Evolutionary conservation across 2,888 invertebrate genomes (phyloP).

Genomic region (Drosophila kokeensis): DNA sequence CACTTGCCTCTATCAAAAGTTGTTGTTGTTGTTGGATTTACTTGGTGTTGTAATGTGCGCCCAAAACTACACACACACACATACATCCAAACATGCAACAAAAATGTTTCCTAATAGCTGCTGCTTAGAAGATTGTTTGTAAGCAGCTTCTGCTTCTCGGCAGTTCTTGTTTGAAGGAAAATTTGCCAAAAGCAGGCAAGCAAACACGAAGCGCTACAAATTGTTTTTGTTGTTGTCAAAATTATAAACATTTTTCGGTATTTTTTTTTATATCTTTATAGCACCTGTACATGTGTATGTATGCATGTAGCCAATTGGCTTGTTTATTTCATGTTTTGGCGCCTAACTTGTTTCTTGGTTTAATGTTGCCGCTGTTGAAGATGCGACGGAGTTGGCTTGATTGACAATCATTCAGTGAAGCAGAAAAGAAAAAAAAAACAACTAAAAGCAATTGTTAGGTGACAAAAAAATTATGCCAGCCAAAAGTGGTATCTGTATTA

Average conservation of each 20-base stretch:
- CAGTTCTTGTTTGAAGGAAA: slow-evolving; percentile 64
- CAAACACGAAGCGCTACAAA: slow-evolving; percentile 49
- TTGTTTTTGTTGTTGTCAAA: slow-evolving; percentile 55
- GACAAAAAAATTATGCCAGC: slow-evolving; percentile 1
- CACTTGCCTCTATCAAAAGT: slow-evolving; percentile 1
- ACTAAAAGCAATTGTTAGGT: not conserved
- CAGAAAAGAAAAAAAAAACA: slow-evolving; percentile 2
- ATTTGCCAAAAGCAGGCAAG: slow-evolving; percentile 34
- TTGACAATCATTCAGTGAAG: slow-evolving; percentile 53
- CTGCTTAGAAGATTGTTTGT: slow-evolving; percentile 57
- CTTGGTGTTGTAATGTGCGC: slow-evolving; percentile 66
- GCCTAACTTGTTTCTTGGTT: slow-evolving; percentile 72
- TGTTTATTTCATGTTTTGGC: slow-evolving; percentile 76
- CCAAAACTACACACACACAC: slow-evolving; percentile 29
- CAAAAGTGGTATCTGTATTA: slow-evolving; percentile 13
- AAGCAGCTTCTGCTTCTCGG: slow-evolving; percentile 22
- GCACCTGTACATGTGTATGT: slow-evolving; percentile 31
- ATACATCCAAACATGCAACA: not conserved
- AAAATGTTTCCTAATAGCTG: slow-evolving; percentile 13
- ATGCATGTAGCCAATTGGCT: slow-evolving; percentile 67
- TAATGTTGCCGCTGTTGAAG: slow-evolving; percentile 44
- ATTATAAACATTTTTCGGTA: slow-evolving; percentile 30
- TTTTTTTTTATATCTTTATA: slow-evolving; percentile 18
- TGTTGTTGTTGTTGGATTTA: slow-evolving; percentile 15
- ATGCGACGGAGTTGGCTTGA: slow-evolving; percentile 55